A percentile compares a stretch with the other conserved stretches of the same genome.
Conservation (phyloP, 2,113 vertebrate genomes). For the Macquaria ambigua region DNA sequence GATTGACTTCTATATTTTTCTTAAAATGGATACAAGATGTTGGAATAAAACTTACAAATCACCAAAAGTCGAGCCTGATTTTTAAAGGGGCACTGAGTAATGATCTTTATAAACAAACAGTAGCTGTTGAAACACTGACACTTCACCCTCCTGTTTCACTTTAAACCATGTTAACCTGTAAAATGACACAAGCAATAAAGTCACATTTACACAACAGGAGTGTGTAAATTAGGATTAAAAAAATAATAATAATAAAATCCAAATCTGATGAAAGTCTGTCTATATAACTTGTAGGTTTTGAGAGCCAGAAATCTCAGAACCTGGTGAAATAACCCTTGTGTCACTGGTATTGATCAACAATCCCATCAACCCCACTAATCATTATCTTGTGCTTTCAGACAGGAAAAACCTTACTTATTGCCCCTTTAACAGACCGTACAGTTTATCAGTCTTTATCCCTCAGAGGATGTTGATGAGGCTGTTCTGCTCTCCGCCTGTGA, state of each 20-base stretch:
- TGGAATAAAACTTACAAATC: conserved; percentile 3
- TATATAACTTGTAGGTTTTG: not conserved
- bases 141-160: not conserved
- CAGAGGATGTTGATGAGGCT: not conserved
- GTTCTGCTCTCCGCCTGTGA: conserved; percentile 67
- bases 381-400: not conserved
- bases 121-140: not conserved
- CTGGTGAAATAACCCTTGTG: not conserved
- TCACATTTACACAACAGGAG: not conserved
- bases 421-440: not conserved
- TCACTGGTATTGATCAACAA: not conserved
- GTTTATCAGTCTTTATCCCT: not conserved
- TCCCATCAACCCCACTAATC: not conserved
- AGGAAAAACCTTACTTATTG: not conserved
- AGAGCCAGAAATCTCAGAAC: not conserved
- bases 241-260: no score
- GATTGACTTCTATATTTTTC: not conserved
- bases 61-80: not conserved
- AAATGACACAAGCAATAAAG: not conserved
- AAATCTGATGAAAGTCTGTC: not conserved
- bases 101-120: not conserved
- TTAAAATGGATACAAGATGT: not conserved
- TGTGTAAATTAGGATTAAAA: not conserved
- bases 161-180: conserved; percentile 1
- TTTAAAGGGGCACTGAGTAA: conserved; percentile 43